A percentile compares a stretch with the other conserved stretches of the same genome.
These are phyloP conservation scores for Endotricha flammealis DNA, from an alignment of 2,888 invertebrate genomes.

Conservation along the genomic window DNA sequence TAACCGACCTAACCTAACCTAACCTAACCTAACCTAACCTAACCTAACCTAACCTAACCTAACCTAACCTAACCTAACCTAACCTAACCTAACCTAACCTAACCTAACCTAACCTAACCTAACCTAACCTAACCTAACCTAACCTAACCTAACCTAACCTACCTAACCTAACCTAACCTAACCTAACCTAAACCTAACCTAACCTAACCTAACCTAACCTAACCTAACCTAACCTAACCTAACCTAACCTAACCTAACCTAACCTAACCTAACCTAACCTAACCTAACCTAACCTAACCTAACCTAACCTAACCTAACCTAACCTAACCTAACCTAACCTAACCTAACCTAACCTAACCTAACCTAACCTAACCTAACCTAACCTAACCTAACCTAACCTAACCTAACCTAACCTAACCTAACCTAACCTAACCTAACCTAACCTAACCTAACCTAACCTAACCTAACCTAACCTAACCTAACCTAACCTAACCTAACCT, in stretches of 20 bases:
- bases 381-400: slow-evolving; percentile 17
- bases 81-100: slow-evolving; percentile 10
- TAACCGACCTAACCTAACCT: slow-evolving; percentile 7
- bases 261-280: slow-evolving; percentile 8
- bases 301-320: slow-evolving; percentile 11
- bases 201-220: slow-evolving; percentile 10
- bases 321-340: slow-evolving; percentile 12
- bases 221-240: slow-evolving; percentile 9
- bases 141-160: too few relatives aligned
- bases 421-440: slow-evolving; percentile 14
- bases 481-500: slow-evolving; percentile 15
- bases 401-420: slow-evolving; percentile 13
- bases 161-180: too few relatives aligned
- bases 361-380: slow-evolving; percentile 13
- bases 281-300: slow-evolving; percentile 9
- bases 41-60: slow-evolving; percentile 10
- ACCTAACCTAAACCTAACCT: too few relatives aligned
- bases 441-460: slow-evolving; percentile 15
- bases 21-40: slow-evolving; percentile 11
- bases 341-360: slow-evolving; percentile 13
- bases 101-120: slow-evolving; percentile 13
- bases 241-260: slow-evolving; percentile 9
- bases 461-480: slow-evolving; percentile 11
- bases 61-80: slow-evolving; percentile 8
- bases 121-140: slow-evolving; percentile 11